Conservation (phyloP, 1,140 invertebrate species). For the Dreissena rostriformis region DNA sequence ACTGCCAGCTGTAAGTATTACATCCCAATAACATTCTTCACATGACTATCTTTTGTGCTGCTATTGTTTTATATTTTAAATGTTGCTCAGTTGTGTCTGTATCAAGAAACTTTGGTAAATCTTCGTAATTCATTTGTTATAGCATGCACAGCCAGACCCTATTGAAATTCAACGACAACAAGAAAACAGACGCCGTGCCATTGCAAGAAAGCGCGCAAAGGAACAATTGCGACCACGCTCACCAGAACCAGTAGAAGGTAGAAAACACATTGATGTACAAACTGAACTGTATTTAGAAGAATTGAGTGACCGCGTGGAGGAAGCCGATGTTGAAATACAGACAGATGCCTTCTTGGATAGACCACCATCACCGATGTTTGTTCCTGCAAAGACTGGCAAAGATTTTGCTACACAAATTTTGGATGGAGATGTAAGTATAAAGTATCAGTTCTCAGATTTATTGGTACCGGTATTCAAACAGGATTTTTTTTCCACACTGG, state of each 20-base stretch:
- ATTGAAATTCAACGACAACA: constrained; percentile 81
- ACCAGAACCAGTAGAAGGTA: constrained; percentile 85
- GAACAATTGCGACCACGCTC: constrained; percentile 79
- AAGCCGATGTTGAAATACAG: constrained; percentile 89
- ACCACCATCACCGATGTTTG: constrained; percentile 87
- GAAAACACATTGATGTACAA: constrained; percentile 92
- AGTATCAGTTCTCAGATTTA: no score
- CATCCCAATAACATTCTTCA: no score
- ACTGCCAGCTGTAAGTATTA: constrained; percentile 83
- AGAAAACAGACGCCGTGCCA: constrained; percentile 77
- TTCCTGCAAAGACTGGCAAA: constrained; percentile 89
- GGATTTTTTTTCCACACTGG: no score
- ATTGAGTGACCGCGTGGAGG: constrained; percentile 84
- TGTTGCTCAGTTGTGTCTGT: no score
- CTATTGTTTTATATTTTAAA: not conserved
- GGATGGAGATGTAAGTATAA: constrained; percentile 89
- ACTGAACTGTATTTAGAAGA: constrained; percentile 94
- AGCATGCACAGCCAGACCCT: constrained; percentile 80
- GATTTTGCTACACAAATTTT: constrained; percentile 93
- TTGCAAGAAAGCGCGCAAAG: constrained; percentile 80
- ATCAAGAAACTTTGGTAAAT: not conserved
- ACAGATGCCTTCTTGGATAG: constrained; percentile 93
- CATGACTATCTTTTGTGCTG: not conserved
- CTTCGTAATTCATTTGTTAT: constrained; percentile 6
- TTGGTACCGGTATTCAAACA: no score